These are phyloP conservation scores for Melieria crassipennis DNA, from an alignment of 2,888 invertebrate genomes.

Conservation along the genomic window DNA sequence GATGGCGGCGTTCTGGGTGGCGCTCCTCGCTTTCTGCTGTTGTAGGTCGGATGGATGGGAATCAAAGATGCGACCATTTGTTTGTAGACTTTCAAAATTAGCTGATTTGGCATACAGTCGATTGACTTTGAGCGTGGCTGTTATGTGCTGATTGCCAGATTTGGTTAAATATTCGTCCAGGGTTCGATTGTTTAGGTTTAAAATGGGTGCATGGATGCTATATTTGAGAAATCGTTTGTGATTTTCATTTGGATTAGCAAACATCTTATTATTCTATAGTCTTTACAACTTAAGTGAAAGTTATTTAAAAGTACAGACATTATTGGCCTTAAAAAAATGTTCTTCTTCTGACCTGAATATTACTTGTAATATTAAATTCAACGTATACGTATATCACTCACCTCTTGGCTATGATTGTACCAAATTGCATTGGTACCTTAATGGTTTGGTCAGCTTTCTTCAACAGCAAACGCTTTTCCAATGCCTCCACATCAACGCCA, in stretches of 20 bases:
- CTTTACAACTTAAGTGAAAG: too few relatives aligned
- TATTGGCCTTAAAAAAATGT: too few relatives aligned
- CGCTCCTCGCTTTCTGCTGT: neutral
- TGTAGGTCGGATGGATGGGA: slow-evolving; percentile 35
- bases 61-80: slow-evolving; percentile 51
- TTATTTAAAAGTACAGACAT: too few relatives aligned
- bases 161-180: slow-evolving; percentile 45
- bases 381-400: slow-evolving; percentile 37
- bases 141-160: slow-evolving; percentile 47
- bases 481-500: slow-evolving; percentile 63
- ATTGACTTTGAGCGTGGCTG: slow-evolving; percentile 47
- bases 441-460: slow-evolving; percentile 66
- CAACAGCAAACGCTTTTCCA: slow-evolving; percentile 64
- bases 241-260: too few relatives aligned
- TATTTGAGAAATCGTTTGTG: neutral
- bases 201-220: neutral
- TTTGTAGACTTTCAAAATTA: slow-evolving; percentile 48
- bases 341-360: too few relatives aligned
- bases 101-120: slow-evolving; percentile 43
- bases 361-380: neutral
- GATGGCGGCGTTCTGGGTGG: slow-evolving; percentile 43
- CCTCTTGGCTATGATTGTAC: slow-evolving; percentile 55
- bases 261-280: too few relatives aligned
- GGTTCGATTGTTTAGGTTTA: slow-evolving; percentile 22
- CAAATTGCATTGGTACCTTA: slow-evolving; percentile 63